Conservation (phyloP, 2,888 invertebrate species). For the Phortica magna region DNA sequence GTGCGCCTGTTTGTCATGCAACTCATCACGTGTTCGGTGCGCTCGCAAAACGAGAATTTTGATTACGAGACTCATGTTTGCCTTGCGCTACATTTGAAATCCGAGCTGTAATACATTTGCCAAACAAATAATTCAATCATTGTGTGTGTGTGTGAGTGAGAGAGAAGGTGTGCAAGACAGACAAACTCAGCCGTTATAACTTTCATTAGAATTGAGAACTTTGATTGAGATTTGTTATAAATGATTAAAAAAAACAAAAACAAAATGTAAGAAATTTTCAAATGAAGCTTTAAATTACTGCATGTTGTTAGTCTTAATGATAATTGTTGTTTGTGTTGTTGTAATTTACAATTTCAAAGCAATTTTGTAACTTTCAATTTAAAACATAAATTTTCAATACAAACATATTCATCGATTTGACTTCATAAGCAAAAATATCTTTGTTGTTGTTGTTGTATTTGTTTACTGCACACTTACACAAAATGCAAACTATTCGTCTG, state of each 20-base stretch:
- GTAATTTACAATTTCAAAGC: constrained; percentile 15
- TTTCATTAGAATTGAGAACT: no score
- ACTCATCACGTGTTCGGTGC: neutral
- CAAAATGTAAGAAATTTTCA: no score
- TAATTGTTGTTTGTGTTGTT: neutral
- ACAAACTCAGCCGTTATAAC: no score
- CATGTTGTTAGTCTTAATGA: neutral
- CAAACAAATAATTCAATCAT: neutral
- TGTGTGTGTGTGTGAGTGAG: neutral
- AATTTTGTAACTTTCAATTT: no score
- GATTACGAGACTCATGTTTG: neutral
- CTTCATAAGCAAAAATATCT: neutral
- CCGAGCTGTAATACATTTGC: neutral
- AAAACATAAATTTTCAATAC: no score
- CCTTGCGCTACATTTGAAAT: neutral
- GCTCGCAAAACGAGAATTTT: neutral
- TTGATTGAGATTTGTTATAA: no score
- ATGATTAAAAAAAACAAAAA: no score
- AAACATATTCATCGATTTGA: no score
- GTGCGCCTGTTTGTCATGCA: neutral
- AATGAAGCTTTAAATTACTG: no score
- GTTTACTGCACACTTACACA: neutral
- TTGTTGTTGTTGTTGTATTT: constrained; percentile 40
- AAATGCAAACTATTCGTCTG: no score
- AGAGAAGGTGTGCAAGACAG: neutral